Evolutionary conservation across 2,888 invertebrate genomes (phyloP), one percentile per base, ranked within the genome.

Genomic region (Brassicogethes aeneus): DNA sequence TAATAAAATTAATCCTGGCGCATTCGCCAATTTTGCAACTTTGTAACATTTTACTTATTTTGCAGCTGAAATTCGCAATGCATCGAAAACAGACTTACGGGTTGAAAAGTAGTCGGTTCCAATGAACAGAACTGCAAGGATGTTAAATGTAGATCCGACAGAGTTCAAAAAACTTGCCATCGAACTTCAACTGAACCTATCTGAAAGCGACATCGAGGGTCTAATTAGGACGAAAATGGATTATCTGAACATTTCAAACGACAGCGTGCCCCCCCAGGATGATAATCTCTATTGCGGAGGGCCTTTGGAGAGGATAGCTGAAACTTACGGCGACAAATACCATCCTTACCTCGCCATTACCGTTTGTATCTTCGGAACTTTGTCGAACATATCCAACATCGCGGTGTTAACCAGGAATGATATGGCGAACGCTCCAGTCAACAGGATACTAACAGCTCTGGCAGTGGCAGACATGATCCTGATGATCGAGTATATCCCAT

Each of bases 391-490:
- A 7, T 69, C 92, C 53, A 94, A 92, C 66, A 84, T 93, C 43
- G 82, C 87, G 2, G 90, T 93, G 1, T 71, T 94, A 47, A 87
- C 92, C 8, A 74, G 87, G 37, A 82, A 84, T 44, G 85, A 87
- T 60, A 76, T 91, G 74, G 79, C 82, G 12, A 75, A 77, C 40
- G 84, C 90, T 0, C 89, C 92, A 1, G 91, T 91, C 53, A 93
- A 93, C 67, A 73, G 85, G 32, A 85, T 93, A 39, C 74, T 93
- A 36, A 89, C 87, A 48, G 81, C 84, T 65, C 66, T 93, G 39
- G 92, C 93, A 0, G 84, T 89, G 0, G 86, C 90, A 1, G 93
- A 94, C 64, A 82, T 92, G 68, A 76, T 91, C 51, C 86, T 93
- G 16, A 93, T 94, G 82, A 66, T 91, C 62, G 90, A 91, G 56